Evolutionary conservation across 1,140 invertebrate species (phyloP).

Genomic region (Rhagoletis pomonella): DNA sequence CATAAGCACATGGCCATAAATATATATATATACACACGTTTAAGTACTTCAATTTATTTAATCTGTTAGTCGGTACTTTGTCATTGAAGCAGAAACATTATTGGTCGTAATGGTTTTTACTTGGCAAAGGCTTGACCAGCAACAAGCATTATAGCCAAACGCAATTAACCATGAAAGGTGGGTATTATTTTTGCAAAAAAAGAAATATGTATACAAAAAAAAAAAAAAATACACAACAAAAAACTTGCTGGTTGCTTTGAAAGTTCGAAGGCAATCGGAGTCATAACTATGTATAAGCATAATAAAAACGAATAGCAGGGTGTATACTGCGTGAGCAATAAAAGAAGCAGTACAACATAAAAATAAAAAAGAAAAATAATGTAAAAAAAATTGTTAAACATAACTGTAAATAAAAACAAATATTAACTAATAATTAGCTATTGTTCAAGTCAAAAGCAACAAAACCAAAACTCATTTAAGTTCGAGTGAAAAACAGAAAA

Average conservation of each 20-base stretch:
- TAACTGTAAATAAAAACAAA: neutral
- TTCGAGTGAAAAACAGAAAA: neutral
- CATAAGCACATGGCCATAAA: neutral
- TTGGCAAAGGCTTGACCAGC: neutral
- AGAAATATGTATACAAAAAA: too few species aligned
- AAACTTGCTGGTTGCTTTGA: constrained; percentile 9
- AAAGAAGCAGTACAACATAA: neutral
- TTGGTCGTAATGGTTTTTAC: constrained; percentile 3
- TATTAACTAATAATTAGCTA: neutral
- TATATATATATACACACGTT: neutral
- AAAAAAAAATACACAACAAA: neutral
- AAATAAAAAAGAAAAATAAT: neutral
- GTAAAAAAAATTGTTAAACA: constrained; percentile 5
- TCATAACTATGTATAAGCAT: neutral
- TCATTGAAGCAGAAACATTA: constrained; percentile 43
- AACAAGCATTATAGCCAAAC: too few species aligned
- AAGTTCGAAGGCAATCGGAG: constrained; percentile 36
- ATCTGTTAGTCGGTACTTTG: neutral
- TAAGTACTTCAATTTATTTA: neutral
- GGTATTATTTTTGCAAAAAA: neutral
- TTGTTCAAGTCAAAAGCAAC: neutral
- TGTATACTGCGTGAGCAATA: neutral
- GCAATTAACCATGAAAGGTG: constrained; percentile 48
- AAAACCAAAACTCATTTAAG: constrained; percentile 27
- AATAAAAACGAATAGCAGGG: constrained; percentile 8